Conservation (phyloP, 2,888 invertebrate genomes). For the Hydriomena furcata region DNA sequence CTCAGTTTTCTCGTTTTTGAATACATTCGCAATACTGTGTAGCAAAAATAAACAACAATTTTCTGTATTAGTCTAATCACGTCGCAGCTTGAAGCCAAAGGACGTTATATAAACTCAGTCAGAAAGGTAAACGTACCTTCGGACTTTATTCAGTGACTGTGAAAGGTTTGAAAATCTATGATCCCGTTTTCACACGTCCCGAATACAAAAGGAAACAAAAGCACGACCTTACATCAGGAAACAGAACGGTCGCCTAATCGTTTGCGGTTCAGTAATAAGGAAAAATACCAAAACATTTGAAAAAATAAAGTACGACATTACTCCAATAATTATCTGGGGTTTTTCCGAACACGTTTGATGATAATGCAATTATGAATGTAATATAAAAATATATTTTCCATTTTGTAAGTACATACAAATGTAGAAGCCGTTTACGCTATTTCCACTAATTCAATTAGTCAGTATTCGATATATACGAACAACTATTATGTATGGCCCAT, state of each 20-base stretch:
- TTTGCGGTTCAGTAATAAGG: constrained; percentile 36
- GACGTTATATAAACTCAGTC: constrained; percentile 6
- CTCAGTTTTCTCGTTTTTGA: neutral
- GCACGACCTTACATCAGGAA: constrained; percentile 28
- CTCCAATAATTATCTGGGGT: constrained; percentile 26
- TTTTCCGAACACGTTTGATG: constrained; percentile 7
- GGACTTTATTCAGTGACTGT: constrained; percentile 11
- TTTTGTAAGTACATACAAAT: too few relatives aligned
- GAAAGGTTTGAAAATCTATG: constrained; percentile 11
- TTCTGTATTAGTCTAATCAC: neutral
- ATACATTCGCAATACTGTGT: neutral
- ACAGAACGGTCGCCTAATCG: constrained; percentile 37
- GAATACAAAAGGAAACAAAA: constrained; percentile 25
- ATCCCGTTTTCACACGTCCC: constrained; percentile 16
- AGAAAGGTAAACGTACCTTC: constrained; percentile 1
- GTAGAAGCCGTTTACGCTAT: too few relatives aligned
- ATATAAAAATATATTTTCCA: constrained; percentile 3
- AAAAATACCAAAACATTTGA: constrained; percentile 33
- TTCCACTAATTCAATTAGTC: too few relatives aligned
- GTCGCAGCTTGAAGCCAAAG: constrained; percentile 1
- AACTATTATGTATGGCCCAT: neutral
- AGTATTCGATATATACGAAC: too few relatives aligned
- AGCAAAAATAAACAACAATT: neutral
- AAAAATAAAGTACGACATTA: constrained; percentile 30
- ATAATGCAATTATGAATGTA: constrained; percentile 9